Conservation (phyloP, 1,140 invertebrate species). For the Riptortus pedestris region DNA sequence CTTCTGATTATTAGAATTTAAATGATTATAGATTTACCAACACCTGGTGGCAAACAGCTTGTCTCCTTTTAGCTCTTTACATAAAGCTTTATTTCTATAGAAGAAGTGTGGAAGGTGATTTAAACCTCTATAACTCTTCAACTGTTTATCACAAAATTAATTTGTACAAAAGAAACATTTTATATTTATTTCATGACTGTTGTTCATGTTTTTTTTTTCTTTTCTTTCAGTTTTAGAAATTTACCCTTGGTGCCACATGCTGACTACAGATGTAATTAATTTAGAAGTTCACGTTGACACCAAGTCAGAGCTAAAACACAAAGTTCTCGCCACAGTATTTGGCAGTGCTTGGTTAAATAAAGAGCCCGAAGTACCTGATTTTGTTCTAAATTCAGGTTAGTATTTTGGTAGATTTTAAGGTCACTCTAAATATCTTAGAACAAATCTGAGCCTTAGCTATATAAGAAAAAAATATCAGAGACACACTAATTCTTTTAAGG, state of each 20-base stretch:
- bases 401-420: neutral
- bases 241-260: slow-evolving; percentile 3
- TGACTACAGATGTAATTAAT: neutral
- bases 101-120: neutral
- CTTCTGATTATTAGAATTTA: too few species aligned
- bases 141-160: neutral
- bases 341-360: neutral
- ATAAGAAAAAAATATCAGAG: too few species aligned
- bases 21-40: too few species aligned
- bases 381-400: neutral
- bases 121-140: neutral
- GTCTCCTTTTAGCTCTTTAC: neutral
- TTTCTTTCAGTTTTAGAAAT: neutral
- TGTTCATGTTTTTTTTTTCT: neutral
- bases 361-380: neutral
- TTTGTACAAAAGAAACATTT: neutral
- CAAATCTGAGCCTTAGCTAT: too few species aligned
- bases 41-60: too few species aligned
- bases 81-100: neutral
- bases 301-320: neutral
- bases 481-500: too few species aligned
- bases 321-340: neutral
- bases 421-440: neutral
- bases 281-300: neutral
- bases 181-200: neutral